Conservation (phyloP, 1,140 invertebrate species). For the Drosophila setifemur region DNA sequence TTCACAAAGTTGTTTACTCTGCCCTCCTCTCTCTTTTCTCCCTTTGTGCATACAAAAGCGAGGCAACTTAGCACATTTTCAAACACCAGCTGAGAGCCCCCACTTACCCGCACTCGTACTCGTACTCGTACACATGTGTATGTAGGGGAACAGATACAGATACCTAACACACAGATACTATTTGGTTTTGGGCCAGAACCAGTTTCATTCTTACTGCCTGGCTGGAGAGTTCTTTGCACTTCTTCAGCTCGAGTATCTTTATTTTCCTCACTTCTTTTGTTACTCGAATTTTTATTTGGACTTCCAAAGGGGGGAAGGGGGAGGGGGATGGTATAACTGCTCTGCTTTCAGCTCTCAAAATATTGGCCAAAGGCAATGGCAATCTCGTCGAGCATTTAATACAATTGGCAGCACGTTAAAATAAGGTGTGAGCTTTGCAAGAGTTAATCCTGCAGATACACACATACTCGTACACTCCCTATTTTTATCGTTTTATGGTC, state of each 20-base stretch:
- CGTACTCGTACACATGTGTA: too few relatives aligned
- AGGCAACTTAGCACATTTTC: conserved; percentile 70
- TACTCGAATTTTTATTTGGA: background rate
- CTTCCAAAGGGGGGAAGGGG: background rate
- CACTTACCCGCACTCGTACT: conserved; percentile 1
- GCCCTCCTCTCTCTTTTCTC: conserved; percentile 1
- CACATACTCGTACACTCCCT: background rate
- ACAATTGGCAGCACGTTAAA: conserved; percentile 10
- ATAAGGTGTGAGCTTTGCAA: background rate
- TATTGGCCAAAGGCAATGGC: conserved; percentile 21
- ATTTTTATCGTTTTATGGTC: background rate
- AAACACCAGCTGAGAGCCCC: conserved; percentile 55
- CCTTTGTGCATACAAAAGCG: conserved; percentile 69
- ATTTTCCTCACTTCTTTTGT: conserved; percentile 14
- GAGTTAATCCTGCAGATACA: background rate
- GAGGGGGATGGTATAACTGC: too few relatives aligned
- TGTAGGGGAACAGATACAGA: background rate
- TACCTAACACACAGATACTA: conserved; percentile 9
- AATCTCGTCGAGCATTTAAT: conserved; percentile 22
- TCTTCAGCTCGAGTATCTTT: conserved; percentile 13
- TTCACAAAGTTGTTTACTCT: conserved; percentile 38
- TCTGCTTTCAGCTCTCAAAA: conserved; percentile 3
- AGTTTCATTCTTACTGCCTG: conserved; percentile 17
- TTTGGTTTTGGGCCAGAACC: conserved; percentile 36
- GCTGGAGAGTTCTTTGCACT: conserved; percentile 44